phyloP scores from a whole-genome alignment of 2,797 vertebrate species.

The Gastrophryne carolinensis region DNA sequence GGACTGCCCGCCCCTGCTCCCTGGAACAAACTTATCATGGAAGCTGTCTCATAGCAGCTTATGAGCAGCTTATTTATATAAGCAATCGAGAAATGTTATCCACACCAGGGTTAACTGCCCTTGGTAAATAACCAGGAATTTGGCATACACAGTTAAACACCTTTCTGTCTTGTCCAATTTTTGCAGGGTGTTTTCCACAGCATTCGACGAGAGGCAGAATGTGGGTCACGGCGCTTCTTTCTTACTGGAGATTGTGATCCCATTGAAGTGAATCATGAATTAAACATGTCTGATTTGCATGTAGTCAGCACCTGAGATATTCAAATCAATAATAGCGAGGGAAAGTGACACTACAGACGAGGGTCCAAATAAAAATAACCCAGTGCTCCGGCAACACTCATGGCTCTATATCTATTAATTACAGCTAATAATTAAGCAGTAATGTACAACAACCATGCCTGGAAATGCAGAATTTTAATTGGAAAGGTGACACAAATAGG shows the following conservation, averaged over 20 bases:
- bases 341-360: background rate
- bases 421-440: constrained; percentile 32
- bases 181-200: background rate
- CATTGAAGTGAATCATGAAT: background rate
- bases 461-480: constrained; percentile 26
- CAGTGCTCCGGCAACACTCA: background rate
- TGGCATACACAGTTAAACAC: background rate
- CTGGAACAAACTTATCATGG: too few relatives aligned
- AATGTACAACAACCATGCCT: constrained; percentile 12
- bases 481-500: constrained; percentile 31
- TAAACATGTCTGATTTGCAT: background rate
- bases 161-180: background rate
- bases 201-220: background rate
- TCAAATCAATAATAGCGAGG: background rate
- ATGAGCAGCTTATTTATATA: too few relatives aligned
- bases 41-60: too few relatives aligned
- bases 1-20: too few relatives aligned
- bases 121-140: background rate
- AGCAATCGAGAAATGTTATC: too few relatives aligned
- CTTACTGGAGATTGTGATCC: background rate
- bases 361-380: background rate
- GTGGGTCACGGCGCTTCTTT: background rate
- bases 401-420: constrained; percentile 7
- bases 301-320: background rate
- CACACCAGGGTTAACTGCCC: background rate